phyloP scores from a whole-genome alignment of 2,113 vertebrate species.

The Myiagra hebetior region DNA sequence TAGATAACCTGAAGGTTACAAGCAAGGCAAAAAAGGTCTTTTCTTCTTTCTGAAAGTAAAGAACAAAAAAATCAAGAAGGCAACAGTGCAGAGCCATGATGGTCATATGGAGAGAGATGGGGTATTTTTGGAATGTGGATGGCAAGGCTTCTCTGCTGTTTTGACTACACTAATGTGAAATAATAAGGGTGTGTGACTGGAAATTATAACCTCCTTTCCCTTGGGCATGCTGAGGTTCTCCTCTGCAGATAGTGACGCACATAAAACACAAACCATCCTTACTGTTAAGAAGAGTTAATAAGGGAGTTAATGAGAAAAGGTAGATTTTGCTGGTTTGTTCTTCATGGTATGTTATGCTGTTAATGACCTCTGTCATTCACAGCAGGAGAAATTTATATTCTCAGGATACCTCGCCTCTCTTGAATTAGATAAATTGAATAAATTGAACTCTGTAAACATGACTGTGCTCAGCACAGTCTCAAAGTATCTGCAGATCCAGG shows the following conservation, averaged over 20 bases:
- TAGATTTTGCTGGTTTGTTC: neutral
- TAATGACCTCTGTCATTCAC: neutral
- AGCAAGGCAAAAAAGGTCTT: neutral
- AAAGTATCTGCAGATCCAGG: neutral
- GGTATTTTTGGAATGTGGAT: neutral
- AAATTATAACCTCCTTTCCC: neutral
- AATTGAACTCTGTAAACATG: neutral
- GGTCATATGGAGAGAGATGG: neutral
- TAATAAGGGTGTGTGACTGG: neutral
- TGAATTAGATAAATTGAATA: neutral
- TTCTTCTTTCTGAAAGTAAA: neutral
- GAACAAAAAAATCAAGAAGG: neutral
- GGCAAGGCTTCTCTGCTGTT: neutral
- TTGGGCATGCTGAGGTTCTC: rapidly evolving
- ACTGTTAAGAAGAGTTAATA: neutral
- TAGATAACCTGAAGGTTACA: neutral
- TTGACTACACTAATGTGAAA: neutral
- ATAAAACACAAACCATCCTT: neutral
- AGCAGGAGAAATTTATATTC: neutral
- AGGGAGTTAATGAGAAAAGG: neutral
- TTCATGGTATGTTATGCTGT: neutral
- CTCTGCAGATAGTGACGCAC: neutral
- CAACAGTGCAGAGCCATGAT: neutral
- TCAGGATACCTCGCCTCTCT: neutral
- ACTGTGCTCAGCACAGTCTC: neutral